A percentile compares a stretch with the other conserved stretches of the same genome.
Evolutionary conservation across 64 coral and sea anemone species (phyloP).

Genomic region (Montipora capricornis): DNA sequence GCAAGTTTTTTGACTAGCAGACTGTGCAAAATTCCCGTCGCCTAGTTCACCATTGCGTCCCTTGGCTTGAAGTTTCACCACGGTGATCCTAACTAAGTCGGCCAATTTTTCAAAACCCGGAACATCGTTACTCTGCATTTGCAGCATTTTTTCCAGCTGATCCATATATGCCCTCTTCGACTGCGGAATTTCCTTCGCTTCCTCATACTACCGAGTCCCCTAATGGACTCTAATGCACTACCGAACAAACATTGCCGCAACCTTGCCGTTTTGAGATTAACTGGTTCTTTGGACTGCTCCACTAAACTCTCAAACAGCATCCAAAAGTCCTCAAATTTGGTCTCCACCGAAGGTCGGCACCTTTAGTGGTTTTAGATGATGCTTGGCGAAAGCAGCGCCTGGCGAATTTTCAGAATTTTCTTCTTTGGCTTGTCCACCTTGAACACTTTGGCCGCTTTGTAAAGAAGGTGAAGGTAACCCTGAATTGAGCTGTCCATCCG

Average conservation of each 20-base stretch:
- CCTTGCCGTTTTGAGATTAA: conserved; percentile 55
- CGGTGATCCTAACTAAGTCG: conserved; percentile 42
- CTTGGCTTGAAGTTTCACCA: conserved; percentile 48
- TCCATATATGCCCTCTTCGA: conserved; percentile 42
- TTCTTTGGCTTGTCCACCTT: neutral
- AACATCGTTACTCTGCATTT: conserved; percentile 7
- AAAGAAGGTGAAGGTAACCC: neutral
- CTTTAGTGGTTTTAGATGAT: neutral
- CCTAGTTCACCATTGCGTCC: conserved; percentile 37
- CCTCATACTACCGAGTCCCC: neutral
- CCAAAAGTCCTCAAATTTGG: conserved; percentile 71
- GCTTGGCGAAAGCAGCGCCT: neutral
- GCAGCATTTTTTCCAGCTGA: conserved; percentile 46
- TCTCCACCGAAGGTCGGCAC: conserved; percentile 42
- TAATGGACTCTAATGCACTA: conserved; percentile 14
- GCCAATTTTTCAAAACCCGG: conserved; percentile 62
- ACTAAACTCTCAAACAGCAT: conserved; percentile 49
- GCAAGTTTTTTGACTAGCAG: conserved; percentile 35
- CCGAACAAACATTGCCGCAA: conserved; percentile 26
- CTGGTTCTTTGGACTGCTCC: conserved; percentile 20
- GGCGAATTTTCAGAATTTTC: neutral
- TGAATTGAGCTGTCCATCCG: neutral
- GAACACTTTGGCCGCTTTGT: neutral
- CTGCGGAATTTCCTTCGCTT: too few species aligned
- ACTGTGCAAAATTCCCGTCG: conserved; percentile 42